phyloP scores from a whole-genome alignment of 1,140 invertebrate species.

The Geopemphigus sp. region DNA sequence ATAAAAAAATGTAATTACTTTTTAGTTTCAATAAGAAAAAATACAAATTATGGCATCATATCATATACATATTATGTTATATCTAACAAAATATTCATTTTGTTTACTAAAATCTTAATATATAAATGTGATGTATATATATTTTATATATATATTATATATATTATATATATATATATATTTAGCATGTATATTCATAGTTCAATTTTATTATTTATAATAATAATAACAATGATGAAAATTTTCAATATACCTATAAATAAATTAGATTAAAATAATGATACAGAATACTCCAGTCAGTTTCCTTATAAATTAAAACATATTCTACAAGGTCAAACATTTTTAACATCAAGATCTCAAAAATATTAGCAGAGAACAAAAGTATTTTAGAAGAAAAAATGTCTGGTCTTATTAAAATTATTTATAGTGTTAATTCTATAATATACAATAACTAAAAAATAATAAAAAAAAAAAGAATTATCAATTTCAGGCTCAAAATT shows the following conservation, averaged over 20 bases:
- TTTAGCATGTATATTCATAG: background rate
- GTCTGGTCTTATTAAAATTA: constrained; percentile 21
- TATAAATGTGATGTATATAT: constrained; percentile 26
- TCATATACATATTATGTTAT: background rate
- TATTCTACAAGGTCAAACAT: constrained; percentile 1
- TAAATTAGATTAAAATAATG: constrained; percentile 18
- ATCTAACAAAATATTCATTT: constrained; percentile 6
- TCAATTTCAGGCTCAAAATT: background rate
- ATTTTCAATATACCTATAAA: background rate
- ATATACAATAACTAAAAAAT: constrained; percentile 5
- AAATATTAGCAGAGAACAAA: constrained; percentile 22
- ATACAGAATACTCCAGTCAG: constrained; percentile 26
- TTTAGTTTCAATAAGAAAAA: constrained; percentile 25
- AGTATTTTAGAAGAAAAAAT: constrained; percentile 17
- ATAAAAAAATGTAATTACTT: constrained; percentile 11
- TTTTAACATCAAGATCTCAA: constrained; percentile 8
- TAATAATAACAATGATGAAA: constrained; percentile 16
- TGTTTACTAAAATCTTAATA: constrained; percentile 34
- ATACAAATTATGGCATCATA: constrained; percentile 44
- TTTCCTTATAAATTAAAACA: constrained; percentile 12
- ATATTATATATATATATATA: background rate
- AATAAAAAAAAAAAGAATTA: background rate
- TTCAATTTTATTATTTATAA: constrained; percentile 13
- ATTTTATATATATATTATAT: background rate
- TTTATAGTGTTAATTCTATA: background rate